Evolutionary conservation across 2,888 invertebrate species (phyloP).

Genomic region (Chorisops tibialis): DNA sequence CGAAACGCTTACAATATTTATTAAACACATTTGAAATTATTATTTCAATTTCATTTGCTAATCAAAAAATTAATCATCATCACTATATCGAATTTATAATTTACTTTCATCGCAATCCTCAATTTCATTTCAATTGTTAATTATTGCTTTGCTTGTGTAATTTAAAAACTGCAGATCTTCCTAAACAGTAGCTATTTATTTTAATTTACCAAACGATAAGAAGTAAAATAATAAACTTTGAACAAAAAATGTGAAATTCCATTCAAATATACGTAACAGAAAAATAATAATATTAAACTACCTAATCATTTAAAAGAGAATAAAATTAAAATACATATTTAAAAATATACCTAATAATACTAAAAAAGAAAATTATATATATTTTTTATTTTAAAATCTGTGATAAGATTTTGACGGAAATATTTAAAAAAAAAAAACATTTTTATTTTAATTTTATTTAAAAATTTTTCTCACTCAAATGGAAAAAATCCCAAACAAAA

Average conservation of each 20-base stretch:
- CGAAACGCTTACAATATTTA: no score
- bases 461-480: neutral
- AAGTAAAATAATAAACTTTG: conserved; percentile 14
- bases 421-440: neutral
- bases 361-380: conserved; percentile 21
- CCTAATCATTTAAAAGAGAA: conserved; percentile 9
- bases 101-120: no score
- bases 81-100: no score
- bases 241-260: conserved; percentile 22
- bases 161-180: no score
- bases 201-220: neutral
- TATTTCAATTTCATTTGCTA: no score
- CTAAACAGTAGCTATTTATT: no score
- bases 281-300: conserved; percentile 23
- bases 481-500: conserved; percentile 10
- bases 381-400: conserved; percentile 31
- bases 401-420: conserved; percentile 32
- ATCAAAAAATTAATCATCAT: no score
- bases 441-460: neutral
- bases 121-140: no score
- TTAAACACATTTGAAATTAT: no score
- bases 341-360: conserved; percentile 3
- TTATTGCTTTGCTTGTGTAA: no score
- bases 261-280: conserved; percentile 30
- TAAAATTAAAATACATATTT: conserved; percentile 15